phyloP scores from a whole-genome alignment of 2,113 vertebrate species.

The Dermatemys mawii region DNA sequence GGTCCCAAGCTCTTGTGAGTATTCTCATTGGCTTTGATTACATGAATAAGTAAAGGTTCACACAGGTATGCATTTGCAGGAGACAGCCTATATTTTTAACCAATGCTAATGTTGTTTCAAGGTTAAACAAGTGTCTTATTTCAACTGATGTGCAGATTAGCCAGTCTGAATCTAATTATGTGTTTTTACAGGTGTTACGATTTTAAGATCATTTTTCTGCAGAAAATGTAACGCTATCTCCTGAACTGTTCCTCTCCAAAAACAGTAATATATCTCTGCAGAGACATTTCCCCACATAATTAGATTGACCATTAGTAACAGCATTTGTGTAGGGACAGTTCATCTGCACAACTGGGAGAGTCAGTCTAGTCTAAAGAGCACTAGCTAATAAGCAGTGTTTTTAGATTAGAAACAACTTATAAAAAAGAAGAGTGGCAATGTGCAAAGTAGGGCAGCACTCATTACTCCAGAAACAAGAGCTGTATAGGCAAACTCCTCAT shows the following conservation, averaged over 20 bases:
- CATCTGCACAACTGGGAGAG: not conserved
- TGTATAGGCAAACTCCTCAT: no score
- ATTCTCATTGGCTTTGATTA: not conserved
- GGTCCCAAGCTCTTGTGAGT: not conserved
- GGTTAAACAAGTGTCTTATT: not conserved
- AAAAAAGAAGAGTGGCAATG: not conserved
- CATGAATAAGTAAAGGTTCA: not conserved
- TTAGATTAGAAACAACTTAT: not conserved
- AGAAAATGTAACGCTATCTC: not conserved
- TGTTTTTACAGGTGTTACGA: not conserved
- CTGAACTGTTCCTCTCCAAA: not conserved
- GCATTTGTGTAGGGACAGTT: not conserved
- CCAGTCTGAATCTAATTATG: not conserved
- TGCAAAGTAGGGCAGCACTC: not conserved
- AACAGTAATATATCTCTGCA: not conserved
- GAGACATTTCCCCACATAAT: not conserved
- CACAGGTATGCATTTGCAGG: not conserved
- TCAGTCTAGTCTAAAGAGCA: not conserved
- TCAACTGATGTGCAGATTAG: not conserved
- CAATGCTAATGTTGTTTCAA: not conserved
- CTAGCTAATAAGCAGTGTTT: not conserved
- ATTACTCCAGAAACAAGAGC: not conserved
- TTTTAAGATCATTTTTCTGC: not conserved
- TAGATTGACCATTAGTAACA: not conserved
- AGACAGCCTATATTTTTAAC: not conserved